Percentiles rank a stretch among this genome's conserved stretches.
These are phyloP conservation scores for Ischnura elegans DNA, from an alignment of 2,888 invertebrate genomes.

Conservation along the genomic window DNA sequence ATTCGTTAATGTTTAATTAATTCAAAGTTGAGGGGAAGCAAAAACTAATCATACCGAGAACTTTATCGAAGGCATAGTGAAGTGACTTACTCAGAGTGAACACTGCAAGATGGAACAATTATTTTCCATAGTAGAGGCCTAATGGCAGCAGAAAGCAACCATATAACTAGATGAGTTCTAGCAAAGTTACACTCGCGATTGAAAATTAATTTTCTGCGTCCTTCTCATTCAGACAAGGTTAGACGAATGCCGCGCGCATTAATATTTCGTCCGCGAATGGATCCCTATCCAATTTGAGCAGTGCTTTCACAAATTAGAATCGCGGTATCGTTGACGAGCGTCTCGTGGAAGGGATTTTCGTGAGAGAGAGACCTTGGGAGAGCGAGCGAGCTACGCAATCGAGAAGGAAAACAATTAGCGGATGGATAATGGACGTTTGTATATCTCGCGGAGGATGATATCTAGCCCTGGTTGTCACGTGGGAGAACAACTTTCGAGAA, in stretches of 20 bases:
- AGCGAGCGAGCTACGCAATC: background rate
- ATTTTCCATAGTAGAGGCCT: background rate
- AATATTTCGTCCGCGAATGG: background rate
- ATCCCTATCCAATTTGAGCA: slow-evolving; percentile 18
- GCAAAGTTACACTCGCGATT: background rate
- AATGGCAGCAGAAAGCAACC: background rate
- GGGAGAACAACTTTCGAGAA: background rate
- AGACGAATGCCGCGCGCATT: background rate
- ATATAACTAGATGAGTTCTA: background rate
- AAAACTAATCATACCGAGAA: too few species aligned
- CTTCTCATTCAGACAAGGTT: background rate
- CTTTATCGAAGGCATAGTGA: too few species aligned
- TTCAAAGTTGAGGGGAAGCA: too few species aligned
- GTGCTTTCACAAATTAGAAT: slow-evolving; percentile 27
- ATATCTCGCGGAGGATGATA: background rate
- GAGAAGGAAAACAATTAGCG: slow-evolving; percentile 33
- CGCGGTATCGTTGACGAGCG: background rate
- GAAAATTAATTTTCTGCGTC: background rate
- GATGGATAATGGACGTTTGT: background rate
- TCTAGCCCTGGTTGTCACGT: background rate
- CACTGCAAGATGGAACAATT: too few species aligned
- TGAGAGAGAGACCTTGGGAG: slow-evolving; percentile 6
- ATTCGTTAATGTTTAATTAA: too few species aligned
- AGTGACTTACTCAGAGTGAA: too few species aligned
- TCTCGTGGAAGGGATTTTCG: background rate